Base-by-base conservation (phyloP, 1,140 invertebrate genomes). In the Calliopsis andreniformis region DNA sequence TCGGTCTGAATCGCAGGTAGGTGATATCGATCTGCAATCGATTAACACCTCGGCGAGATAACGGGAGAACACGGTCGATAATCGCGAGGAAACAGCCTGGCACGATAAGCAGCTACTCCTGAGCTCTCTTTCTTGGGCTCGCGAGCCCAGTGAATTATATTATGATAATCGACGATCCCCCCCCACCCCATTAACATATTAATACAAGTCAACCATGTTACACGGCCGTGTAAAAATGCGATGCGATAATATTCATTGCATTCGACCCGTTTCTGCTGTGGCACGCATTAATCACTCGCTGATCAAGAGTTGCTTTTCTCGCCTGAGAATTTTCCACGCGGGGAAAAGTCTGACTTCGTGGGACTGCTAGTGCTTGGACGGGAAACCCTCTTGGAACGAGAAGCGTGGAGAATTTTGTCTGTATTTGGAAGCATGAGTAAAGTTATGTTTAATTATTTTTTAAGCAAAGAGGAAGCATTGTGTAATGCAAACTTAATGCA, bases 21-120 rank as follows among this genome's bases (percentile, higher is more conserved):
- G 12, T 8, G 76, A 83, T 83, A 83, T 30, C 25, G 80, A 83
- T 83, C 82, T 76, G 10, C 30, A 76, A 83, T 83, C 80, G 80
- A 83, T 78, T 45, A 73, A 73, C 76, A 42, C 58, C 76, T 68
- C 49, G 35, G 8, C 23, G 66, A 55, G 81, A 85, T 76, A 85
- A 80, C 67, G 59, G 42, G 49, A 45, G 51, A 77, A 62, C 75
- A 76, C 76, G 79, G 39, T 42, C 75, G 82, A 87, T 86, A 84
- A 87, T 87, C 78, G 61, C 71, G 4, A 39, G 63, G 63, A 67
- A 75, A 77, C 80, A 68, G 76, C 56, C 62, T 75, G 76, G 1
- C 20, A 79, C 78, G 78, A 83, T 83, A 83, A 83, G 82, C 80
- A 35, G 42, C 42, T n/a, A n/a, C n/a, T n/a, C n/a, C 8, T 64